These are phyloP conservation scores for Alloscopus bannaensis DNA, from an alignment of 2,888 invertebrate genomes.

Conservation along the genomic window DNA sequence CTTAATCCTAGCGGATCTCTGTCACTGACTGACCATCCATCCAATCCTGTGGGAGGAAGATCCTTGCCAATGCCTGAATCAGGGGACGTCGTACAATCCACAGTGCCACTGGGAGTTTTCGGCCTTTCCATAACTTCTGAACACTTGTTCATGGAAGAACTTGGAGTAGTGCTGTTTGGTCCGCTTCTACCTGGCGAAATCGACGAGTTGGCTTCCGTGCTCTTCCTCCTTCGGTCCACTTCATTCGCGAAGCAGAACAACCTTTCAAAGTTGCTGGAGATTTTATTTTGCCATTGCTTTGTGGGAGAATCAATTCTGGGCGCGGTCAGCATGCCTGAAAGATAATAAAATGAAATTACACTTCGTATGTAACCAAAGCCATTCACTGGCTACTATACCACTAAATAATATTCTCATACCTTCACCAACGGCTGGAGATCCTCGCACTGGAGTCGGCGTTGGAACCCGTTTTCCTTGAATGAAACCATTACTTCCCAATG, in stretches of 20 bases:
- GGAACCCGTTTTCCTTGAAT: constrained; percentile 55
- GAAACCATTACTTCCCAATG: constrained; percentile 52
- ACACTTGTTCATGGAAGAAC: constrained; percentile 53
- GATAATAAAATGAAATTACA: constrained; percentile 4
- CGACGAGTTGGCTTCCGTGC: constrained; percentile 80
- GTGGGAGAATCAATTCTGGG: constrained; percentile 71
- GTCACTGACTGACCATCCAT: constrained; percentile 67
- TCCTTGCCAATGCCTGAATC: constrained; percentile 86
- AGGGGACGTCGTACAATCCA: constrained; percentile 89
- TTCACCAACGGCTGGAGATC: constrained; percentile 54
- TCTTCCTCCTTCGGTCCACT: constrained; percentile 89
- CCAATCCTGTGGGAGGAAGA: constrained; percentile 55
- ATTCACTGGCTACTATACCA: neutral
- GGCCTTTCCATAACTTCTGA: constrained; percentile 69
- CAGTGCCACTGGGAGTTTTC: constrained; percentile 71
- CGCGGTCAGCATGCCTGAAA: constrained; percentile 47
- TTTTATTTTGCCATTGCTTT: constrained; percentile 90
- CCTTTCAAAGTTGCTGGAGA: constrained; percentile 94
- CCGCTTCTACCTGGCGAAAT: constrained; percentile 61
- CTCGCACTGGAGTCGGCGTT: constrained; percentile 55
- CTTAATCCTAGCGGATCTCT: constrained; percentile 54
- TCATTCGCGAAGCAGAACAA: constrained; percentile 95
- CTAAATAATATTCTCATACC: constrained; percentile 19
- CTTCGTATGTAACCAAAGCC: neutral
- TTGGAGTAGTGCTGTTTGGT: constrained; percentile 49